Conservation (phyloP, 2,797 vertebrate species). For the Parambassis ranga region DNA sequence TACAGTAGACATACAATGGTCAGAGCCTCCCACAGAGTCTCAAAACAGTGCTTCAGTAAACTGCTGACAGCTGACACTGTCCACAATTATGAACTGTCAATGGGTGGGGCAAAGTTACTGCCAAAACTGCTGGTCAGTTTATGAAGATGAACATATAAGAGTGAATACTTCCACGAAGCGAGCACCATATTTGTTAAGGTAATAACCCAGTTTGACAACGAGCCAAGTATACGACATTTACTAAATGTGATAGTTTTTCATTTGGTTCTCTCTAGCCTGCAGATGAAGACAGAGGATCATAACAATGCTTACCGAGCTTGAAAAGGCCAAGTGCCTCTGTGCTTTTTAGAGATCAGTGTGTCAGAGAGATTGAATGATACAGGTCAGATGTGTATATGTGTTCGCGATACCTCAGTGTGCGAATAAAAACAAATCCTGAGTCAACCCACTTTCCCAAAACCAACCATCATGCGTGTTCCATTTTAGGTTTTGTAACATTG, state of each 20-base stretch:
- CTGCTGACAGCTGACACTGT: too few relatives aligned
- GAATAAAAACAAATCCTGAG: slow-evolving; percentile 44
- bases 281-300: slow-evolving; percentile 40
- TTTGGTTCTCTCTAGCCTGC: slow-evolving; percentile 1
- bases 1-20: too few relatives aligned
- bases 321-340: slow-evolving; percentile 21
- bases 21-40: too few relatives aligned
- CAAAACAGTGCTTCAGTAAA: too few relatives aligned
- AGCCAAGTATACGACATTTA: slow-evolving; percentile 20
- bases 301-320: slow-evolving; percentile 26
- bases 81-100: too few relatives aligned
- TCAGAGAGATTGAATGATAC: slow-evolving; percentile 48
- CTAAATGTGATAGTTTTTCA: slow-evolving; percentile 31
- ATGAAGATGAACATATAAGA: not conserved
- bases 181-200: too few relatives aligned
- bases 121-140: too few relatives aligned
- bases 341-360: slow-evolving; percentile 50
- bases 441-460: slow-evolving; percentile 18
- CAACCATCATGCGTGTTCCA: slow-evolving; percentile 7
- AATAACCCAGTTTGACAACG: too few relatives aligned
- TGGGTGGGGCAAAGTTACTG: too few relatives aligned
- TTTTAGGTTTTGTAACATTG: slow-evolving; percentile 21
- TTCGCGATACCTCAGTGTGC: slow-evolving; percentile 24
- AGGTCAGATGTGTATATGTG: slow-evolving; percentile 45
- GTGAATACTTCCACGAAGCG: not conserved